phyloP scores from a whole-genome alignment of 2,113 vertebrate genomes.

The Hyperoodon ampullatus region DNA sequence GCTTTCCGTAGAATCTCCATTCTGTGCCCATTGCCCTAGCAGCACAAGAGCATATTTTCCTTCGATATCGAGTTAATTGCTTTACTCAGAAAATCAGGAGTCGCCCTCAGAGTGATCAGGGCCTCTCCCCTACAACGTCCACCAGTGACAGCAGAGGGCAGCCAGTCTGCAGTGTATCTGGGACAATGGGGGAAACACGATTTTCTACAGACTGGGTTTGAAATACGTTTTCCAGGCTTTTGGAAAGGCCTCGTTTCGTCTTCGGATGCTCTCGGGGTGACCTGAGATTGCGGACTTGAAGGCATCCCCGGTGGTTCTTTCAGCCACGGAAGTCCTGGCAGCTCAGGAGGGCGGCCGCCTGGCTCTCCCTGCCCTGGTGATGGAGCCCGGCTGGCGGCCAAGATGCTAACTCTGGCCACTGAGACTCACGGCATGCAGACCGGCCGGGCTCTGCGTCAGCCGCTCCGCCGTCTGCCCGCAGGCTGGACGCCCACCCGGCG shows the following conservation, averaged over 20 bases:
- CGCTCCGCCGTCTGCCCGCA: accelerated
- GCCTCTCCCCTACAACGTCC: too few relatives aligned
- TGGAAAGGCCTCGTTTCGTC: background rate
- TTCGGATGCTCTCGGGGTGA: accelerated
- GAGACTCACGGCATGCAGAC: background rate
- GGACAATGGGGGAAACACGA: accelerated
- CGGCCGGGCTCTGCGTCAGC: background rate
- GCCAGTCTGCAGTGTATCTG: background rate
- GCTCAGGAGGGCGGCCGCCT: background rate
- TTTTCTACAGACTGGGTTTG: background rate
- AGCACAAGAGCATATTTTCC: background rate
- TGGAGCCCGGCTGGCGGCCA: accelerated
- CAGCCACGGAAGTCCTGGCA: background rate
- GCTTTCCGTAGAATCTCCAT: background rate
- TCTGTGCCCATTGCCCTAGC: background rate
- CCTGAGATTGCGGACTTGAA: background rate
- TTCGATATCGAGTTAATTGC: background rate
- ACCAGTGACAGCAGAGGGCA: background rate
- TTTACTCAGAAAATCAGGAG: background rate
- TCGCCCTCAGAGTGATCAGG: background rate
- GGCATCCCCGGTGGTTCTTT: background rate
- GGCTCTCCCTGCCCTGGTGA: background rate
- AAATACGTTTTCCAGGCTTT: accelerated
- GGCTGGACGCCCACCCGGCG: background rate
- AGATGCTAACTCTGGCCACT: background rate